A percentile compares a stretch with the other conserved stretches of the same genome.
Conservation (phyloP, 1,140 invertebrate genomes). For the Tetraneura akinire region DNA sequence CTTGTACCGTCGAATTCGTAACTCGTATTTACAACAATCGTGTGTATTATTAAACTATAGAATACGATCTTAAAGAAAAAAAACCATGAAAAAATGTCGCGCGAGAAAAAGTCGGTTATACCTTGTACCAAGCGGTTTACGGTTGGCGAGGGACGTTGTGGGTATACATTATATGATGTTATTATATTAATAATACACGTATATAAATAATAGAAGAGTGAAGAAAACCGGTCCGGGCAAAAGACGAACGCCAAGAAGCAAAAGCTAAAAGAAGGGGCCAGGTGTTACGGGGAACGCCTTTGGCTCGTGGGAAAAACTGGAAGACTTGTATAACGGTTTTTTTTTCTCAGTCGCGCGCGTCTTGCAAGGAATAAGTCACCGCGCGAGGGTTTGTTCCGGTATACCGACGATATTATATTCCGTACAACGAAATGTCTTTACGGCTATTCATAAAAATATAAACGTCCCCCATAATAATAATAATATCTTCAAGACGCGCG, state of each 20-base stretch:
- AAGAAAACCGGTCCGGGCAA: constrained; percentile 43
- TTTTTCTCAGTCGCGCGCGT: constrained; percentile 7
- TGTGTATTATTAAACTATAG: too few species aligned
- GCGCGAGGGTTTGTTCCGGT: constrained; percentile 15
- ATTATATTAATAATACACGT: too few species aligned
- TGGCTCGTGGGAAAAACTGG: constrained; percentile 43
- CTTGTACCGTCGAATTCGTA: too few species aligned
- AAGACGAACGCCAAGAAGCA: constrained; percentile 50
- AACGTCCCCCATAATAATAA: neutral
- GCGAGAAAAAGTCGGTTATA: too few species aligned
- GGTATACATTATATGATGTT: neutral
- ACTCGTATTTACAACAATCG: too few species aligned
- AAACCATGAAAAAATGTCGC: too few species aligned
- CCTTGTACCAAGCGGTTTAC: too few species aligned
- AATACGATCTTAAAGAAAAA: too few species aligned
- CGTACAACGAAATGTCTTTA: constrained; percentile 5
- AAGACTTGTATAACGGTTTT: constrained; percentile 43
- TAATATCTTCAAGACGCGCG: constrained; percentile 45
- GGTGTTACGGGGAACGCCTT: constrained; percentile 30
- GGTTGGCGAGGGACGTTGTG: too few species aligned
- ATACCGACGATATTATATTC: too few species aligned
- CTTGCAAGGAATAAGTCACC: constrained; percentile 35
- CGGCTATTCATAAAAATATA: neutral
- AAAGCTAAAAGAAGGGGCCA: constrained; percentile 30
- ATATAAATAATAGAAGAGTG: neutral